phyloP scores from a whole-genome alignment of 92 coral and sea anemone species.

The Epizoanthus rinbou region DNA sequence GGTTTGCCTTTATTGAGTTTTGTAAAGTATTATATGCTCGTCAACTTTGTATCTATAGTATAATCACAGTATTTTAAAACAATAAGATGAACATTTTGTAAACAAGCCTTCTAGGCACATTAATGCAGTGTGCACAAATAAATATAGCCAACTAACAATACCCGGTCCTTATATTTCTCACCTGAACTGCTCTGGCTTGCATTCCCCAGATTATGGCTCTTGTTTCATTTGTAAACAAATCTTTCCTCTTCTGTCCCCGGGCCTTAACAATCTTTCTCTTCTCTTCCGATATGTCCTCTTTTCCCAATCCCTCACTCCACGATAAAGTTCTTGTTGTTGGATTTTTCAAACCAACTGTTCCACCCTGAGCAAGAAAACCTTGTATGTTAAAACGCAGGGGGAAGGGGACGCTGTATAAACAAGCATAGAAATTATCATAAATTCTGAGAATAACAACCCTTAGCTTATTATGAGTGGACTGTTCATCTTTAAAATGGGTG shows the following conservation, averaged over 20 bases:
- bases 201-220: conserved; percentile 94
- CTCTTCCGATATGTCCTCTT: conserved; percentile 42
- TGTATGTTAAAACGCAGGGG: neutral
- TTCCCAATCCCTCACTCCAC: conserved; percentile 31
- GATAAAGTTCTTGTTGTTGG: conserved; percentile 44
- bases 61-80: too few species aligned
- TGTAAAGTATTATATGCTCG: too few species aligned
- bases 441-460: too few species aligned
- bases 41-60: too few species aligned
- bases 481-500: too few species aligned
- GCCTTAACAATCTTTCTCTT: neutral
- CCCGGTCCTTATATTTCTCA: neutral
- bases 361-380: neutral
- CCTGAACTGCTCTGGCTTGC: conserved; percentile 98
- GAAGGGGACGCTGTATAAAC: neutral
- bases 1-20: too few species aligned
- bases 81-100: too few species aligned
- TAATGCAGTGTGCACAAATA: too few species aligned
- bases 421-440: too few species aligned
- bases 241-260: conserved; percentile 32
- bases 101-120: too few species aligned
- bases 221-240: conserved; percentile 77
- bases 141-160: neutral
- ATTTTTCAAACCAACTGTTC: conserved; percentile 49
- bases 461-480: too few species aligned